Evolutionary conservation across 2,888 invertebrate genomes (phyloP).

Genomic region (Stictocephala bisonia): DNA sequence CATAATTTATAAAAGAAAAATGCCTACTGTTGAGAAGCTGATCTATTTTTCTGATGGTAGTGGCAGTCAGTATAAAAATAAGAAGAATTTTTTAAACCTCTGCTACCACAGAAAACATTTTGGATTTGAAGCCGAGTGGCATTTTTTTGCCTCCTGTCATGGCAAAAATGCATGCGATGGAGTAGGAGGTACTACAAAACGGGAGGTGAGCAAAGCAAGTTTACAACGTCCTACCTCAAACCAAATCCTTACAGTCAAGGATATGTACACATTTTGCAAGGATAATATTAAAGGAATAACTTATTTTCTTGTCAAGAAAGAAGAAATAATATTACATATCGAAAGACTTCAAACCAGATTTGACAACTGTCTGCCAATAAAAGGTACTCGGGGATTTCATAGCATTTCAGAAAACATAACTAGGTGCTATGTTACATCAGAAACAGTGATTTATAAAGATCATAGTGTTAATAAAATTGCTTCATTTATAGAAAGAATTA

Average conservation of each 20-base stretch:
- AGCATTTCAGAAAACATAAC: slow-evolving; percentile 16
- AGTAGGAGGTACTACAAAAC: slow-evolving; percentile 18
- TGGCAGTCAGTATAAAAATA: slow-evolving; percentile 59
- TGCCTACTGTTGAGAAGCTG: slow-evolving; percentile 46
- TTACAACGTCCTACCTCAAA: background rate
- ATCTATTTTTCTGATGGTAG: slow-evolving; percentile 57
- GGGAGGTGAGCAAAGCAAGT: slow-evolving; percentile 21
- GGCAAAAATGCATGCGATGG: slow-evolving; percentile 27
- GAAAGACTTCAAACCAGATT: slow-evolving; percentile 17
- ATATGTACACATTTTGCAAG: slow-evolving; percentile 27
- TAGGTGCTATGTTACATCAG: slow-evolving; percentile 19
- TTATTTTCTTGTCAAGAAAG: slow-evolving; percentile 18
- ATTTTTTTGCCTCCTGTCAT: slow-evolving; percentile 44
- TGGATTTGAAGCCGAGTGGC: slow-evolving; percentile 48
- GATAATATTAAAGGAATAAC: slow-evolving; percentile 29
- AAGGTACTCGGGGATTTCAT: background rate
- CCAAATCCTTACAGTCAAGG: slow-evolving; percentile 7
- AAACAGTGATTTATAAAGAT: slow-evolving; percentile 4
- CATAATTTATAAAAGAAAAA: no score
- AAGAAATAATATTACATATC: slow-evolving; percentile 2
- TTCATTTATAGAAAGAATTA: slow-evolving; percentile 1
- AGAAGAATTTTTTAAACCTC: slow-evolving; percentile 57
- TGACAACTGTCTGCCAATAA: background rate
- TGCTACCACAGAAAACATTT: slow-evolving; percentile 52
- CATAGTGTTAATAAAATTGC: slow-evolving; percentile 30